These are phyloP conservation scores for Xanthorhoe spadicearia DNA, from an alignment of 2,888 invertebrate species.

Conservation along the genomic window DNA sequence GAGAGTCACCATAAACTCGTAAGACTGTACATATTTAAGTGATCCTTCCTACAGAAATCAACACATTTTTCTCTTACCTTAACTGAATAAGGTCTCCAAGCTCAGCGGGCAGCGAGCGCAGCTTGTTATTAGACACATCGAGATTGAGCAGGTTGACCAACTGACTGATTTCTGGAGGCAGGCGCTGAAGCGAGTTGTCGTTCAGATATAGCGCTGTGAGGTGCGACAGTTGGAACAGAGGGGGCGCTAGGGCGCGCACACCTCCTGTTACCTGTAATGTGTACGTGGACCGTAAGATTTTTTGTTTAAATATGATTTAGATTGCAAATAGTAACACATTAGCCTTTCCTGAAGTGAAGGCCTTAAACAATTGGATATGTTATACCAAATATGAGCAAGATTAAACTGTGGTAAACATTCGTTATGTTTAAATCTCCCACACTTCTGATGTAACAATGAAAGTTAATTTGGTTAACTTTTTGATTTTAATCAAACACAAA, in stretches of 20 bases:
- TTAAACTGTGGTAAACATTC: no score
- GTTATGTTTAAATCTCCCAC: no score
- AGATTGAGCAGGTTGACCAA: slow-evolving; percentile 93
- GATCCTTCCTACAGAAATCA: neutral
- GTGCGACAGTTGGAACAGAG: slow-evolving; percentile 95
- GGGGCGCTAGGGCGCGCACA: slow-evolving; percentile 96
- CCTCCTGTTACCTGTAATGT: slow-evolving; percentile 91
- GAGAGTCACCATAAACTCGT: no score
- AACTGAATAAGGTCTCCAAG: slow-evolving; percentile 98
- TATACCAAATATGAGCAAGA: no score
- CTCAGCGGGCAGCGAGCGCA: slow-evolving; percentile 97
- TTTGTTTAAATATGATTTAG: neutral
- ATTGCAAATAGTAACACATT: no score
- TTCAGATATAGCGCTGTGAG: slow-evolving; percentile 97
- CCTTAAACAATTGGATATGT: no score
- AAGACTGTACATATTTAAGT: no score
- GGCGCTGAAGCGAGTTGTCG: slow-evolving; percentile 95
- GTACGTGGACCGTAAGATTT: slow-evolving; percentile 5
- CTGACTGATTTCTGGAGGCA: slow-evolving; percentile 95
- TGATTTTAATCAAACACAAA: no score
- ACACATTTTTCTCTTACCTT: no score
- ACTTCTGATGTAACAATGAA: no score
- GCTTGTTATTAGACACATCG: slow-evolving; percentile 97
- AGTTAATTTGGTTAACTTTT: no score
- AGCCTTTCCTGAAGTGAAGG: no score